phyloP scores from a whole-genome alignment of 2,113 vertebrate genomes.

The Malurus elegans region DNA sequence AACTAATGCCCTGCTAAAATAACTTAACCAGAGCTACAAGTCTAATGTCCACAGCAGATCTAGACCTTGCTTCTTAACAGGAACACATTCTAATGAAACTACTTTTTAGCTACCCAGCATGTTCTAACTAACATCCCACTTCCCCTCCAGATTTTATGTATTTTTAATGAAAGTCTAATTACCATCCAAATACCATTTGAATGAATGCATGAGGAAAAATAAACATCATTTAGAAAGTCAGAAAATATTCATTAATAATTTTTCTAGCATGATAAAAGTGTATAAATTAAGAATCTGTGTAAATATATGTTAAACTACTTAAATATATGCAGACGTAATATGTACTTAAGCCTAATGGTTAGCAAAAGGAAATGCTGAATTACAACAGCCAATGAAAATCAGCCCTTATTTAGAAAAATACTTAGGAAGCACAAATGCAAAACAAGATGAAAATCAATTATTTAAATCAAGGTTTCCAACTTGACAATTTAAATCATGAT shows the following conservation, averaged over 20 bases:
- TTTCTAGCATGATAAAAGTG: not conserved
- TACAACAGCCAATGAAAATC: not conserved
- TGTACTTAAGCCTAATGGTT: not conserved
- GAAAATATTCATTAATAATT: slow-evolving; percentile 41
- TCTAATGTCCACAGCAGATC: not conserved
- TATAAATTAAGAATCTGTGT: not conserved
- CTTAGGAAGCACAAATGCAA: slow-evolving; percentile 24
- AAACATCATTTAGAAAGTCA: not conserved
- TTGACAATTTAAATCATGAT: slow-evolving; percentile 32
- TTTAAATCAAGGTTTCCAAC: slow-evolving; percentile 39
- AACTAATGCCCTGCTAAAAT: not conserved
- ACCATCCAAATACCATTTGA: not conserved
- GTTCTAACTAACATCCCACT: not conserved
- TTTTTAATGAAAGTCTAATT: slow-evolving; percentile 30
- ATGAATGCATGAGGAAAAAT: slow-evolving; percentile 5
- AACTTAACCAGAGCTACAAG: not conserved
- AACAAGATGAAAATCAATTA: slow-evolving; percentile 39
- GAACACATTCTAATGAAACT: not conserved
- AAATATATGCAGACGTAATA: not conserved
- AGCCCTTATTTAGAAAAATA: slow-evolving; percentile 16
- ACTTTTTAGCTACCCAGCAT: not conserved
- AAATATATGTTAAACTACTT: slow-evolving; percentile 20
- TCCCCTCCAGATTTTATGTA: not conserved
- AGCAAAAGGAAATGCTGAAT: not conserved
- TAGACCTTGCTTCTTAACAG: not conserved